A percentile compares a stretch with the other conserved stretches of the same genome.
Conservation (phyloP, 2,888 invertebrate species). For the Tolmerus cingulatus region DNA sequence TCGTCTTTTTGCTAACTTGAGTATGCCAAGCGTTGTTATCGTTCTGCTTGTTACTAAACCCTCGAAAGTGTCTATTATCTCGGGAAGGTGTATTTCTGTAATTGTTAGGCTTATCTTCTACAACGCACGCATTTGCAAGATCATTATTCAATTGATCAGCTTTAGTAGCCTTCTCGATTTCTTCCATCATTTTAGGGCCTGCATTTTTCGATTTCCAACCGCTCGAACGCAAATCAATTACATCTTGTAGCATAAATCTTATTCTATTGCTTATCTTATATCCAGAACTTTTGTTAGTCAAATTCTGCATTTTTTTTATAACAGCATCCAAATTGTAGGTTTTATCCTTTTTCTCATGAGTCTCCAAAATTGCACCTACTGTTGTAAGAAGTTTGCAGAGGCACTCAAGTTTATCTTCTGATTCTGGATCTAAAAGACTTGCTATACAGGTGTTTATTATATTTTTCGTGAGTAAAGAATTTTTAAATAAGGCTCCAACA, state of each 20-base stretch:
- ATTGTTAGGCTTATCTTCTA: neutral
- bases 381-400: constrained; percentile 91
- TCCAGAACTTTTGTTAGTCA: constrained; percentile 69
- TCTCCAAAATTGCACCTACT: constrained; percentile 84
- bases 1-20: constrained; percentile 60
- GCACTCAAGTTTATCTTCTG: constrained; percentile 93
- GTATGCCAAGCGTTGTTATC: constrained; percentile 56
- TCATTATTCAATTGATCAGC: constrained; percentile 80
- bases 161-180: constrained; percentile 89
- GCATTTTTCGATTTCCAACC: constrained; percentile 89
- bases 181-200: constrained; percentile 92
- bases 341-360: constrained; percentile 60
- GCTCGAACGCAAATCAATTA: constrained; percentile 83
- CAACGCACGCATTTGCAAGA: constrained; percentile 57
- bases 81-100: neutral
- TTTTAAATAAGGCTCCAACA: constrained; percentile 88
- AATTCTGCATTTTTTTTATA: constrained; percentile 74
- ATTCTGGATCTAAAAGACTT: constrained; percentile 75
- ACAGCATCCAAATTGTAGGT: constrained; percentile 65
- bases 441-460: constrained; percentile 89
- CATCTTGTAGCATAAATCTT: constrained; percentile 87
- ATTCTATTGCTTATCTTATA: constrained; percentile 64
- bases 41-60: constrained; percentile 52
- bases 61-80: constrained; percentile 52
- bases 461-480: constrained; percentile 84